Evolutionary conservation across 2,888 invertebrate genomes (phyloP).

Genomic region (Morinoia aosen): DNA sequence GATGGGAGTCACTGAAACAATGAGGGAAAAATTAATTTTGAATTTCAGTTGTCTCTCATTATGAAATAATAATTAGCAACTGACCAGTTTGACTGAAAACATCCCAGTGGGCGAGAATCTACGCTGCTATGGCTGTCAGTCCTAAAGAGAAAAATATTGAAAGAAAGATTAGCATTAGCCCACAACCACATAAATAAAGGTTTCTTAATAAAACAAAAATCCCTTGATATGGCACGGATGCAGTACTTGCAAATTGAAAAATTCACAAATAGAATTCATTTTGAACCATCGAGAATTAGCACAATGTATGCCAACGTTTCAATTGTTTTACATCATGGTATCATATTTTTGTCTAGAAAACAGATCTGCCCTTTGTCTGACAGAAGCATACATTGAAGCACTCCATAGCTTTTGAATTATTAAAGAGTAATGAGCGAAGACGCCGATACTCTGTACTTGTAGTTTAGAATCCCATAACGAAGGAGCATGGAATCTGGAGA

Average conservation of each 20-base stretch:
- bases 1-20: not conserved
- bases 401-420: no score
- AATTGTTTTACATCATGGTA: no score
- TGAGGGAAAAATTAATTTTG: not conserved
- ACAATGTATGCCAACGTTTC: no score
- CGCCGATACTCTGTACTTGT: no score
- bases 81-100: not conserved
- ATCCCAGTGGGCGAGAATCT: not conserved
- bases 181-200: not conserved
- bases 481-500: no score
- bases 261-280: no score
- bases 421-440: no score
- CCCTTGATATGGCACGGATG: not conserved
- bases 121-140: not conserved
- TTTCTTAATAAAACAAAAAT: not conserved
- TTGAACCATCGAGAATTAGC: no score
- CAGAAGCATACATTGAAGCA: no score
- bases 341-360: no score
- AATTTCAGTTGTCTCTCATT: not conserved
- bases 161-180: not conserved
- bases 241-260: not conserved
- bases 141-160: not conserved
- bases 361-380: no score
- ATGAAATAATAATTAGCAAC: not conserved
- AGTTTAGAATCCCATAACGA: no score